Percentiles rank a stretch among this genome's conserved stretches.
Evolutionary conservation across 2,113 vertebrate species (phyloP).

Genomic region (Gobio gobio): DNA sequence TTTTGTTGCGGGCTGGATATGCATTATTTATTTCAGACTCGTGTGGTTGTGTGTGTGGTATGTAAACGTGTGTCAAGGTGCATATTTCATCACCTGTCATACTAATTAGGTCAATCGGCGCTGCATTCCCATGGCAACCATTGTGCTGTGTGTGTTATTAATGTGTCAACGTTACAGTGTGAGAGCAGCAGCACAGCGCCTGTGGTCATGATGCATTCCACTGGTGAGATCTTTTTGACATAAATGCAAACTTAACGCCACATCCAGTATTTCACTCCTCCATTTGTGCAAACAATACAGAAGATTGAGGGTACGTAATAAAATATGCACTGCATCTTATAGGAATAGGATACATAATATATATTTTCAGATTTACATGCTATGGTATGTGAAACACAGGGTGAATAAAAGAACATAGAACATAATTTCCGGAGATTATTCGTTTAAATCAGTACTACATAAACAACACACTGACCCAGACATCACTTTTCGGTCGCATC

Average conservation of each 20-base stretch:
- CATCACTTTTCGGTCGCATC: not conserved
- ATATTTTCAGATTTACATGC: not conserved
- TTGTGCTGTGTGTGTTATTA: slow-evolving; percentile 29
- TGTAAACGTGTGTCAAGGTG: slow-evolving; percentile 30
- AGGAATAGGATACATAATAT: not conserved
- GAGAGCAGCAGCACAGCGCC: slow-evolving; percentile 21
- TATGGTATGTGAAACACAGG: not conserved
- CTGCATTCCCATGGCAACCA: slow-evolving; percentile 36
- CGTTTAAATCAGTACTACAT: too few species aligned
- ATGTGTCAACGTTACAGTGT: slow-evolving; percentile 15
- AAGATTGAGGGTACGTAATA: not conserved
- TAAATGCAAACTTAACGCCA: not conserved
- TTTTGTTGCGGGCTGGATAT: not conserved
- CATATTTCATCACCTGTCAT: slow-evolving; percentile 27
- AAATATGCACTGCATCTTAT: not conserved
- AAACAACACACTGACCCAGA: not conserved
- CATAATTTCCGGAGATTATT: not conserved
- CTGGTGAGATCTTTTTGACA: not conserved
- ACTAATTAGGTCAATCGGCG: slow-evolving; percentile 23
- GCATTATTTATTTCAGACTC: slow-evolving; percentile 6
- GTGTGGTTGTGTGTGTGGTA: slow-evolving; percentile 36
- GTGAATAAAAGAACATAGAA: not conserved
- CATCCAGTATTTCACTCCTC: not conserved
- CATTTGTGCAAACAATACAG: not conserved
- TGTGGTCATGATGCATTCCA: slow-evolving; percentile 16